Conservation (phyloP, 2,113 vertebrate genomes). For the Festucalex cinctus region DNA sequence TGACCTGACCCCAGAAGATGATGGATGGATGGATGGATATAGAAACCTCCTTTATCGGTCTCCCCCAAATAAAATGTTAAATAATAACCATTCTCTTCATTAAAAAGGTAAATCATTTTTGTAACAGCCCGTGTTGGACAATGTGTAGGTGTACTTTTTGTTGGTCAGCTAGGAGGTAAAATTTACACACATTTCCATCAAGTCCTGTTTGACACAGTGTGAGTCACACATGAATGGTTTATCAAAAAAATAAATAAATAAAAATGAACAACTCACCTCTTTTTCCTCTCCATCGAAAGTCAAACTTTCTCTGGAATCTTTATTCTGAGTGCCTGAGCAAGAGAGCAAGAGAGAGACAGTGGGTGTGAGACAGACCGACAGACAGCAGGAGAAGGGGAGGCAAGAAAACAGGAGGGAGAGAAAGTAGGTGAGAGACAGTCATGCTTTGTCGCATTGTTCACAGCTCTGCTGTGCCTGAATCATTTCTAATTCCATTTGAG, state of each 20-base stretch:
- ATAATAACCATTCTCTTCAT: no score
- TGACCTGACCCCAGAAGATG: no score
- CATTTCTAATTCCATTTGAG: slow-evolving; percentile 11
- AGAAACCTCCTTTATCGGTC: no score
- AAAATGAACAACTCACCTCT: slow-evolving; percentile 83
- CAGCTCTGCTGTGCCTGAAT: slow-evolving; percentile 32
- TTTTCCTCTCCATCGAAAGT: slow-evolving; percentile 92
- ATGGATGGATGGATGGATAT: no score
- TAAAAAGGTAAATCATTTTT: no score
- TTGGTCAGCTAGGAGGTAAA: no score
- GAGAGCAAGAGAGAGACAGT: slow-evolving; percentile 14
- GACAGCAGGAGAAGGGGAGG: slow-evolving; percentile 43
- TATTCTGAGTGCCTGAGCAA: slow-evolving; percentile 77
- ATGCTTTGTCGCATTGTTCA: slow-evolving; percentile 48
- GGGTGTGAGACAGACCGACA: slow-evolving; percentile 45
- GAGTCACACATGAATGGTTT: slow-evolving; percentile 23
- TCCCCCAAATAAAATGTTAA: no score
- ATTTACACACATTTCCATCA: slow-evolving; percentile 3
- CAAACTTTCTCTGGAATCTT: slow-evolving; percentile 90
- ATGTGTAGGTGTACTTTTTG: neutral
- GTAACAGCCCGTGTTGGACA: neutral
- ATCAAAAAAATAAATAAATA: slow-evolving; percentile 6
- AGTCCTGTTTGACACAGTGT: slow-evolving; percentile 36
- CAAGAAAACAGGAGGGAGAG: slow-evolving; percentile 22
- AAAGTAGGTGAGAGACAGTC: slow-evolving; percentile 64